Percentiles rank a stretch among this genome's conserved stretches.
Evolutionary conservation across 2,113 vertebrate species (phyloP).

Genomic region (Corvus hawaiiensis): DNA sequence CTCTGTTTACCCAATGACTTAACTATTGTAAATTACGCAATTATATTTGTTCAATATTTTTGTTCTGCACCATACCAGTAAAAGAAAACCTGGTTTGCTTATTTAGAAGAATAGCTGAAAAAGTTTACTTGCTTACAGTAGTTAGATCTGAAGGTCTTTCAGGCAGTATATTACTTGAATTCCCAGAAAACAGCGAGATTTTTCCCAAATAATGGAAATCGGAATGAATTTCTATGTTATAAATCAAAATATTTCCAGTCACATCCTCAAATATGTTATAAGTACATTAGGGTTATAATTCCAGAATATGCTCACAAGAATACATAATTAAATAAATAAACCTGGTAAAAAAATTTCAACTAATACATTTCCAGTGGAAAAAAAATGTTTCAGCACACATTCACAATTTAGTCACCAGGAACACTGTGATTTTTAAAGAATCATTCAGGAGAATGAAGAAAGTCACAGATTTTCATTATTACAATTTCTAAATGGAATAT

Average conservation of each 20-base stretch:
- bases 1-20: neutral
- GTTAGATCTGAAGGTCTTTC: neutral
- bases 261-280: neutral
- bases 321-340: neutral
- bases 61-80: neutral
- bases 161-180: neutral
- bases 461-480: neutral
- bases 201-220: neutral
- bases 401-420: neutral
- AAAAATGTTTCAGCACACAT: neutral
- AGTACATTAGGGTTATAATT: neutral
- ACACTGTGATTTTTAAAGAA: neutral
- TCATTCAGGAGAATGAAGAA: neutral
- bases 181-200: neutral
- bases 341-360: accelerated
- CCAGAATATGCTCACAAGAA: neutral
- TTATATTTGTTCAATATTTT: neutral
- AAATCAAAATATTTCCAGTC: neutral
- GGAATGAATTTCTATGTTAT: neutral
- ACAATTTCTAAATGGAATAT: neutral
- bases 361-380: neutral
- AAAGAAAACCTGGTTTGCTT: neutral
- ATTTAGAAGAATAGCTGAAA: neutral
- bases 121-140: neutral
- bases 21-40: neutral